A percentile compares a stretch with the other conserved stretches of the same genome.
Conservation (phyloP, 2,113 vertebrate species). For the Xenopus borealis region DNA sequence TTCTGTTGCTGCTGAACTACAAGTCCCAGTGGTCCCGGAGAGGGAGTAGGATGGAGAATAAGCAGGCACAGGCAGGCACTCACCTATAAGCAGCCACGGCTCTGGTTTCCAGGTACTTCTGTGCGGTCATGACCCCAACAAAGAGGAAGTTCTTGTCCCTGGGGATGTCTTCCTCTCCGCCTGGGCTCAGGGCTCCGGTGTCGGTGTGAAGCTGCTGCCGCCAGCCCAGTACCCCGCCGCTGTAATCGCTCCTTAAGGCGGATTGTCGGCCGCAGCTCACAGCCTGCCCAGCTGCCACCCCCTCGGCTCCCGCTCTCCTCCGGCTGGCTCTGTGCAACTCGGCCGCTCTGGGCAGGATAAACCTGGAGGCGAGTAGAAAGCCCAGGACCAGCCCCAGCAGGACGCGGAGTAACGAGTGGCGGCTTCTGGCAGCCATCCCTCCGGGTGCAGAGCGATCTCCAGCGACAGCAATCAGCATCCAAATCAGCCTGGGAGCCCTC, state of each 20-base stretch:
- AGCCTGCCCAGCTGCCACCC: conserved; percentile 16
- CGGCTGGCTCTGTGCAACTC: conserved; percentile 76
- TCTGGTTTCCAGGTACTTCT: conserved; percentile 91
- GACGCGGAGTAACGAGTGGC: conserved; percentile 87
- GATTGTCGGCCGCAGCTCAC: conserved; percentile 40
- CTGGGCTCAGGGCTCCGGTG: conserved; percentile 22
- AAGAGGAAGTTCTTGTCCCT: conserved; percentile 78
- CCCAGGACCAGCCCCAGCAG: conserved; percentile 85
- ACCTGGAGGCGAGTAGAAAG: conserved; percentile 85
- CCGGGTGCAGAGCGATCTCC: background rate
- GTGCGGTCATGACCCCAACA: conserved; percentile 94
- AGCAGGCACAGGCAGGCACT: background rate
- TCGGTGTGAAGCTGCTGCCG: background rate
- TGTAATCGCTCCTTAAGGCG: conserved; percentile 57
- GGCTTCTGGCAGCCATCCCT: conserved; percentile 80
- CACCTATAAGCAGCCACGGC: conserved; percentile 89
- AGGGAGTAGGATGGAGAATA: no score
- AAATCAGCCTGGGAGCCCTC: background rate
- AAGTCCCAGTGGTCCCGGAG: no score
- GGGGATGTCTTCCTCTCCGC: conserved; percentile 43
- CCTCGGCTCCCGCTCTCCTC: conserved; percentile 56
- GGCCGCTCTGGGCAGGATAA: conserved; percentile 77
- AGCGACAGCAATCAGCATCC: background rate
- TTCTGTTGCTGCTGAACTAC: no score
- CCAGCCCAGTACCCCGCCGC: conserved; percentile 60